Percentiles rank a stretch among this genome's conserved stretches.
phyloP scores from a whole-genome alignment of 1,140 invertebrate genomes.

The Mycetomoellerius zeteki region DNA sequence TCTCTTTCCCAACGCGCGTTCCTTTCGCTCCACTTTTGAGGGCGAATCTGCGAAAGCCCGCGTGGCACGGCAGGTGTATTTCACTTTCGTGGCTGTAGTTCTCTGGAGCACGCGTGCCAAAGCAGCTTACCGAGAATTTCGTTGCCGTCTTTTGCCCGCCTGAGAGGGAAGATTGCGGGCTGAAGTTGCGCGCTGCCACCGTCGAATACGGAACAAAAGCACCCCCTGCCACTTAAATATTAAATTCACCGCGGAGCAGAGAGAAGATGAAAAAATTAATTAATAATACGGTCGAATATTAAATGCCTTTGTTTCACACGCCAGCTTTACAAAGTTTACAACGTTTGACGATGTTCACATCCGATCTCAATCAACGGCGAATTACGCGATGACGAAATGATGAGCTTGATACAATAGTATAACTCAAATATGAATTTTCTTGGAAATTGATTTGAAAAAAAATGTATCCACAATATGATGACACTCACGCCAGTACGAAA shows the following conservation, averaged over 20 bases:
- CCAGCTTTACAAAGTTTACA: conserved; percentile 19
- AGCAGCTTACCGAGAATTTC: conserved; percentile 58
- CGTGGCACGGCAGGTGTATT: conserved; percentile 66
- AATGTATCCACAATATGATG: not conserved
- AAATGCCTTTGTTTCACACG: conserved; percentile 21
- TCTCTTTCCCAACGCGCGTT: conserved; percentile 2
- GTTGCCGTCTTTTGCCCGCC: conserved; percentile 55
- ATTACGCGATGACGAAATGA: not conserved
- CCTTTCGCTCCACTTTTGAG: conserved; percentile 30
- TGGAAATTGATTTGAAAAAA: not conserved
- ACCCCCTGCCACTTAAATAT: conserved; percentile 40
- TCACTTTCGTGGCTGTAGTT: conserved; percentile 69
- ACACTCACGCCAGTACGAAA: not conserved
- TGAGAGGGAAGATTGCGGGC: conserved; percentile 20
- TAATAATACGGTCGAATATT: conserved; percentile 47
- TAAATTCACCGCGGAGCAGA: conserved; percentile 33
- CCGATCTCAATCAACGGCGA: not conserved
- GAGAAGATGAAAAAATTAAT: conserved; percentile 56
- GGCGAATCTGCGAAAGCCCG: conserved; percentile 51
- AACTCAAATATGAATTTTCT: not conserved
- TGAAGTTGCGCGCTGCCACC: conserved; percentile 38
- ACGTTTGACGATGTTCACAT: not conserved
- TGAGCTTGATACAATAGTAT: not conserved
- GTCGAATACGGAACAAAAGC: conserved; percentile 44
- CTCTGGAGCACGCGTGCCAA: conserved; percentile 45